Conservation (phyloP, 2,797 vertebrate species). For the Sternarchorhynchus goeldii region DNA sequence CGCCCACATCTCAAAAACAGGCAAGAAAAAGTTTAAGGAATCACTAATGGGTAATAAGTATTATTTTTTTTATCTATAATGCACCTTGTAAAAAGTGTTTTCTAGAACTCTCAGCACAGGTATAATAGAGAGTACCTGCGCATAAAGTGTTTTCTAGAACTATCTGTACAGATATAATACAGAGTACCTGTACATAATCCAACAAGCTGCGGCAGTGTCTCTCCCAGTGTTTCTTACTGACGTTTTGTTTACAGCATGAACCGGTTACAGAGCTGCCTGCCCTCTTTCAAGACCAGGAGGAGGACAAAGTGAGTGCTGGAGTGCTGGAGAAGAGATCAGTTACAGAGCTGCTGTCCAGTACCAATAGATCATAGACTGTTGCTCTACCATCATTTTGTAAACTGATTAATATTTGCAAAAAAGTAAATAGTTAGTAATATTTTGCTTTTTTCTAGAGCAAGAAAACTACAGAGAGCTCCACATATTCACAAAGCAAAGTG, state of each 20-base stretch:
- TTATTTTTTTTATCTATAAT: too few species aligned
- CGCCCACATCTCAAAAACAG: too few species aligned
- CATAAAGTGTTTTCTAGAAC: too few species aligned
- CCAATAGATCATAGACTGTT: not conserved
- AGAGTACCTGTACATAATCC: too few species aligned
- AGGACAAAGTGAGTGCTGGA: conserved; percentile 56
- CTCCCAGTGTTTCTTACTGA: not conserved
- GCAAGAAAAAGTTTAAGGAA: too few species aligned
- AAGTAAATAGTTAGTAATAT: not conserved
- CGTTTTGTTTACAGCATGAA: conserved; percentile 60
- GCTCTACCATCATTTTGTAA: not conserved
- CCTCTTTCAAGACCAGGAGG: conserved; percentile 42
- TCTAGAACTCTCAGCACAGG: too few species aligned
- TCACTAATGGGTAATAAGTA: too few species aligned
- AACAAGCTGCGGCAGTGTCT: too few species aligned
- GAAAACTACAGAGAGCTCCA: not conserved
- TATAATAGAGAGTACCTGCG: too few species aligned
- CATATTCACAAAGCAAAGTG: conserved; percentile 9
- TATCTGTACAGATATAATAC: too few species aligned
- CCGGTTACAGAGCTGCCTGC: conserved; percentile 51
- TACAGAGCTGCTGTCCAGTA: not conserved
- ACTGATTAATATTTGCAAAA: too few species aligned
- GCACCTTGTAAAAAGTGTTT: too few species aligned
- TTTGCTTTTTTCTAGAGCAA: not conserved
- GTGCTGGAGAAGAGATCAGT: not conserved